Evolutionary conservation across 1,140 invertebrate species (phyloP).

Genomic region (Drosophila pseudoobscura): DNA sequence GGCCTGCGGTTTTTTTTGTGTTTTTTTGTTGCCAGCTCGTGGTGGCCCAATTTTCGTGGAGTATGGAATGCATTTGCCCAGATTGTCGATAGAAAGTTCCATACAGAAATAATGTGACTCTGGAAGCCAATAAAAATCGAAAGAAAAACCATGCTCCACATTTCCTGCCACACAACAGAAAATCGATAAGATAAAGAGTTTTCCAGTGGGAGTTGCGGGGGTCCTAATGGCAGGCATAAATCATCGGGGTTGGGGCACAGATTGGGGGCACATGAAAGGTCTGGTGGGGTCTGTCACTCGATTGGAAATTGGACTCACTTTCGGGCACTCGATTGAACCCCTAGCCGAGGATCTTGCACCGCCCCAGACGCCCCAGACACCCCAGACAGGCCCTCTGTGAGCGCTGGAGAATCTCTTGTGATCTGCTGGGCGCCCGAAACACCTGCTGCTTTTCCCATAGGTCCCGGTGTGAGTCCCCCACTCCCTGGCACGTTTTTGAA

Average conservation of each 20-base stretch:
- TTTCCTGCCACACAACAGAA: background rate
- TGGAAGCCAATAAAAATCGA: slow-evolving; percentile 50
- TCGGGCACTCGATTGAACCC: too few species aligned
- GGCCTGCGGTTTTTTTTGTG: slow-evolving; percentile 26
- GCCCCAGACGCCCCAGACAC: too few species aligned
- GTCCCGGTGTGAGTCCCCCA: background rate
- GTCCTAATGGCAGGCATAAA: slow-evolving; percentile 34
- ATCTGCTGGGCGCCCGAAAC: background rate
- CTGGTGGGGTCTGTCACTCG: background rate
- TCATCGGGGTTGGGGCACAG: slow-evolving; percentile 12
- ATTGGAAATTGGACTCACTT: too few species aligned
- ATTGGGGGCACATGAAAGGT: slow-evolving; percentile 7
- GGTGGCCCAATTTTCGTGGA: slow-evolving; percentile 34
- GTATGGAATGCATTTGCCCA: slow-evolving; percentile 43
- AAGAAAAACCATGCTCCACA: slow-evolving; percentile 42
- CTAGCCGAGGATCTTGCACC: too few species aligned
- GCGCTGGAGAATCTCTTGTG: too few species aligned
- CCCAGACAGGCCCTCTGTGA: too few species aligned
- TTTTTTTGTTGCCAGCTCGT: slow-evolving; percentile 10
- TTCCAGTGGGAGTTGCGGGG: slow-evolving; percentile 18
- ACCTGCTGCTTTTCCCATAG: background rate
- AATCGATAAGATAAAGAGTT: slow-evolving; percentile 59
- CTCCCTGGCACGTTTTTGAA: slow-evolving; percentile 8
- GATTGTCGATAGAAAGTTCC: slow-evolving; percentile 49
- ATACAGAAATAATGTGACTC: slow-evolving; percentile 35